phyloP scores from a whole-genome alignment of 2,113 vertebrate genomes.

The Pseudolaguvia tuberculata region DNA sequence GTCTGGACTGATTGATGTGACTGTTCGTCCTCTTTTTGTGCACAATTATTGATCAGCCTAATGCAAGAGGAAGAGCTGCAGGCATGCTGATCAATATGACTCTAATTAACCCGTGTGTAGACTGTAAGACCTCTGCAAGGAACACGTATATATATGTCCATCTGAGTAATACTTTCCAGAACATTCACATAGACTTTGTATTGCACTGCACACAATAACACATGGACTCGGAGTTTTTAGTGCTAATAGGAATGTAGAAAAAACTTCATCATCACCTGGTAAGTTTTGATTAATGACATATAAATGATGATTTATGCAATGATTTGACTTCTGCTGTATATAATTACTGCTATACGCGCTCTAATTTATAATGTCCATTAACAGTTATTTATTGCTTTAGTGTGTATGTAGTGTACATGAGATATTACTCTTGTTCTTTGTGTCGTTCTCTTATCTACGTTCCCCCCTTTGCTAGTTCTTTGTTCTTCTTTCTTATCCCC shows the following conservation, averaged over 20 bases:
- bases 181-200: slow-evolving; percentile 35
- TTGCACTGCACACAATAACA: background rate
- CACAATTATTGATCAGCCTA: slow-evolving; percentile 70
- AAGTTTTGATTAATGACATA: slow-evolving; percentile 18
- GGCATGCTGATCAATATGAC: slow-evolving; percentile 68
- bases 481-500: background rate
- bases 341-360: background rate
- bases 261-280: slow-evolving; percentile 7
- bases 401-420: background rate
- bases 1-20: slow-evolving; percentile 2
- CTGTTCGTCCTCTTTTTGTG: slow-evolving; percentile 33
- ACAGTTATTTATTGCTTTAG: slow-evolving; percentile 1
- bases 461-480: background rate
- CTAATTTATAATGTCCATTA: background rate
- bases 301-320: background rate
- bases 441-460: background rate
- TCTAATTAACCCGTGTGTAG: slow-evolving; percentile 63
- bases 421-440: slow-evolving; percentile 11
- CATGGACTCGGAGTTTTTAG: background rate
- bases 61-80: slow-evolving; percentile 70
- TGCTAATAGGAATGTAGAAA: background rate
- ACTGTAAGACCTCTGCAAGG: slow-evolving; percentile 46
- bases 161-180: slow-evolving; percentile 40
- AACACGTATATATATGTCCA: slow-evolving; percentile 62
- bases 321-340: background rate